These are phyloP conservation scores for Drosophila watanabei DNA, from an alignment of 1,140 invertebrate genomes.

Conservation along the genomic window DNA sequence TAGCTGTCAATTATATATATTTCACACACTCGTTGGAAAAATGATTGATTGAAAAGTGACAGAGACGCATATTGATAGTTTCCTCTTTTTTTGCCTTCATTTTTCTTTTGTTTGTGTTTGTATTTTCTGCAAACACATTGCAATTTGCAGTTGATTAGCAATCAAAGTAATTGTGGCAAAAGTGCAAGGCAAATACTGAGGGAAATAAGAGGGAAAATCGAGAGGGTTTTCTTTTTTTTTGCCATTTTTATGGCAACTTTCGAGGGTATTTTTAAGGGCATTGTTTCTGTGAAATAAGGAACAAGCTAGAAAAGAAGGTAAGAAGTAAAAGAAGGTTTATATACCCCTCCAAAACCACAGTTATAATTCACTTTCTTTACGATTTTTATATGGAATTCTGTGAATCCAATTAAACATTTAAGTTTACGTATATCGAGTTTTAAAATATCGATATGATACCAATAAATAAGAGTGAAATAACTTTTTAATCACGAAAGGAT, in stretches of 20 bases:
- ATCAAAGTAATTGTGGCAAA: constrained; percentile 62
- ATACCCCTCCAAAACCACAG: too few species aligned
- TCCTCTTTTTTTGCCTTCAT: neutral
- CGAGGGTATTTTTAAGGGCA: neutral
- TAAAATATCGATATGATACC: neutral
- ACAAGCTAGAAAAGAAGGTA: too few species aligned
- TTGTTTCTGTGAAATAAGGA: neutral
- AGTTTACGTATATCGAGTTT: neutral
- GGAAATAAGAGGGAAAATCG: neutral
- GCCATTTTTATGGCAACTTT: neutral
- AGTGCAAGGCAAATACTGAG: constrained; percentile 28
- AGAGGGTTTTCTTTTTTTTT: neutral
- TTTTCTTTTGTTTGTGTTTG: neutral
- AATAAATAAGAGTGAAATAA: neutral
- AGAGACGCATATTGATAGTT: constrained; percentile 30
- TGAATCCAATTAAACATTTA: too few species aligned
- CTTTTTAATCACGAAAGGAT: too few species aligned
- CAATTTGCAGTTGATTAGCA: constrained; percentile 52
- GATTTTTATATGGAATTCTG: too few species aligned
- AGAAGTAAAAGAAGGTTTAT: too few species aligned
- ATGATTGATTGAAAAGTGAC: constrained; percentile 36
- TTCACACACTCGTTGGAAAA: constrained; percentile 5
- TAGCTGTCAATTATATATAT: constrained; percentile 72
- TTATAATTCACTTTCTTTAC: too few species aligned
- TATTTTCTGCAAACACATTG: constrained; percentile 4